These are phyloP conservation scores for Heterotis niloticus DNA, from an alignment of 2,113 vertebrate species.

Conservation along the genomic window DNA sequence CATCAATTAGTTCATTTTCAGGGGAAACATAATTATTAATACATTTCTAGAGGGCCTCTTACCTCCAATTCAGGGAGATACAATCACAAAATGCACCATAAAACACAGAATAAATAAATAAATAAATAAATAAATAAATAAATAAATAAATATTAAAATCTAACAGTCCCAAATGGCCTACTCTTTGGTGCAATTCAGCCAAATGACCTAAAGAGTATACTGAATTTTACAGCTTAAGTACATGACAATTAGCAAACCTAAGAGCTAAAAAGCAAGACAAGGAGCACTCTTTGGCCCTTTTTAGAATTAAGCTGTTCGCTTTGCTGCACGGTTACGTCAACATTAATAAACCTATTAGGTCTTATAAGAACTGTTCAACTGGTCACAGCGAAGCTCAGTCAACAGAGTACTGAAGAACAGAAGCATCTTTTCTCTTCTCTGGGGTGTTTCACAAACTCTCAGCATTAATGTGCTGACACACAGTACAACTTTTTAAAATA, in stretches of 20 bases:
- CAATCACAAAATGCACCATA: background rate
- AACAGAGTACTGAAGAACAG: background rate
- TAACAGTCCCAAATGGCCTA: background rate
- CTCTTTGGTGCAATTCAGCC: background rate
- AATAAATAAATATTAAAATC: slow-evolving; percentile 6
- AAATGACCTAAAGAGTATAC: background rate
- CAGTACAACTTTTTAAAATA: background rate
- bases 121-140: background rate
- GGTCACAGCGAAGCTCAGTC: background rate
- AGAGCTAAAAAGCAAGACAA: background rate
- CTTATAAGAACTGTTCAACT: background rate
- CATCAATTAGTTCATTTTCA: slow-evolving; percentile 4
- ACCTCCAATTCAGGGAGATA: background rate
- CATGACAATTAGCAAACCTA: slow-evolving; percentile 16
- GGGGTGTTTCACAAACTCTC: slow-evolving; percentile 3
- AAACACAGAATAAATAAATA: background rate
- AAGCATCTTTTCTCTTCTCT: background rate
- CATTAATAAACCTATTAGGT: too few relatives aligned
- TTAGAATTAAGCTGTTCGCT: slow-evolving; percentile 2
- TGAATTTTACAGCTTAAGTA: background rate
- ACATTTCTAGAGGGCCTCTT: background rate
- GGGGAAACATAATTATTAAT: background rate
- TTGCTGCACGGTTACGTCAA: slow-evolving; percentile 8
- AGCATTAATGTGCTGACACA: background rate
- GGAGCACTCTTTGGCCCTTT: background rate